phyloP scores from a whole-genome alignment of 1,140 invertebrate species.

The Idris sp. region DNA sequence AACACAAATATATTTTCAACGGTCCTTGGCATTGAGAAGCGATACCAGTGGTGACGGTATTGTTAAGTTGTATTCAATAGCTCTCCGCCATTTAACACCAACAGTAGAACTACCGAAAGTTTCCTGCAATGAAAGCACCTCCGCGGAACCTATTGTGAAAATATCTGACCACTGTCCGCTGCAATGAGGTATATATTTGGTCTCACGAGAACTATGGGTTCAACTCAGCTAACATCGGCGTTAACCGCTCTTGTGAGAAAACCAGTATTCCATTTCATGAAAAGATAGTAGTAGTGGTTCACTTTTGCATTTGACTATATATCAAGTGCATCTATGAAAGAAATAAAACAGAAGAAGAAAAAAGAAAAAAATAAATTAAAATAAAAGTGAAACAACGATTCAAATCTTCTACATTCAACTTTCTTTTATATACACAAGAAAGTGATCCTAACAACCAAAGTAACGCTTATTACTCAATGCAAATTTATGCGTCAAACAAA shows the following conservation, averaged over 20 bases:
- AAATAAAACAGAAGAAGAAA: conserved; percentile 21
- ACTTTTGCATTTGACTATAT: conserved; percentile 48
- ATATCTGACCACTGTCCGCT: conserved; percentile 76
- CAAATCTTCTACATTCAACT: conserved; percentile 39
- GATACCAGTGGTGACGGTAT: conserved; percentile 71
- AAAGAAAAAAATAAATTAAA: too few relatives aligned
- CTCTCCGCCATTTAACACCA: conserved; percentile 73
- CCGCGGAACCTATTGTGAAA: conserved; percentile 75
- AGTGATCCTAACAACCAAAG: conserved; percentile 32
- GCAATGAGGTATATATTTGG: conserved; percentile 72
- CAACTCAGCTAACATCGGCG: conserved; percentile 52
- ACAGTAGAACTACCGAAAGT: conserved; percentile 70
- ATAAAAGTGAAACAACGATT: conserved; percentile 33
- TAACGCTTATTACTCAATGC: conserved; percentile 17
- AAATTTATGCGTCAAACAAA: conserved; percentile 23
- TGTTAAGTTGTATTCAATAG: conserved; percentile 73
- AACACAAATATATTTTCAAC: conserved; percentile 53
- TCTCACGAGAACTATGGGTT: conserved; percentile 64
- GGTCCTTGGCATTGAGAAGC: conserved; percentile 62
- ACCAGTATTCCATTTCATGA: conserved; percentile 47
- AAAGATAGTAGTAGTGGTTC: conserved; percentile 39
- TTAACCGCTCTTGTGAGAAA: conserved; percentile 59
- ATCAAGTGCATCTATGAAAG: conserved; percentile 40
- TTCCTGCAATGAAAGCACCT: conserved; percentile 75
- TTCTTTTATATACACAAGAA: conserved; percentile 50